Evolutionary conservation across 2,888 invertebrate species (phyloP).

Genomic region (Leptinotarsa juncta): DNA sequence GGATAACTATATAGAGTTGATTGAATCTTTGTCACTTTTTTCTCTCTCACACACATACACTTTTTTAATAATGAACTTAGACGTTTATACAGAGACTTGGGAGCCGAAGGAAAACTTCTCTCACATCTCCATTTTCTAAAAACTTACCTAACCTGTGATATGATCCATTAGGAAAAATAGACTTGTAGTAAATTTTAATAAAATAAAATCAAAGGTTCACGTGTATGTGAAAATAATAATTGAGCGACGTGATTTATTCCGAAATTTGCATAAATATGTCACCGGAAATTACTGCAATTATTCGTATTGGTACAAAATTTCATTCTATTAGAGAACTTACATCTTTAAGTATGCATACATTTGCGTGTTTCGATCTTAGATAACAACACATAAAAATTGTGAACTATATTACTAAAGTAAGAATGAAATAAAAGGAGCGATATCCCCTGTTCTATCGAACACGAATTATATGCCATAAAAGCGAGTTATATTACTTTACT

Average conservation of each 20-base stretch:
- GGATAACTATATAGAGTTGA: too few relatives aligned
- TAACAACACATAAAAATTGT: conserved; percentile 46
- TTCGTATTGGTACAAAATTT: conserved; percentile 41
- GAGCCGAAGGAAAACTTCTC: too few relatives aligned
- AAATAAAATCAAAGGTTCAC: too few relatives aligned
- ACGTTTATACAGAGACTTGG: too few relatives aligned
- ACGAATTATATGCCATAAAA: conserved; percentile 52
- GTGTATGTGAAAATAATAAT: not conserved
- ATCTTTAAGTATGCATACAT: conserved; percentile 38
- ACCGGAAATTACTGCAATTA: conserved; percentile 43
- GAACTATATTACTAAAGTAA: conserved; percentile 48
- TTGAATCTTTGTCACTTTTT: too few relatives aligned
- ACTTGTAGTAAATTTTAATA: too few relatives aligned
- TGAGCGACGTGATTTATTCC: not conserved
- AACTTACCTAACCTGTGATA: too few relatives aligned
- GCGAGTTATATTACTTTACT: conserved; percentile 48
- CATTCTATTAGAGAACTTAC: conserved; percentile 37
- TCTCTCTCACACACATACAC: too few relatives aligned
- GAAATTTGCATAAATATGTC: conserved; percentile 43
- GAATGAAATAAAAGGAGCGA: conserved; percentile 47
- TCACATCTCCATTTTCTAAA: too few relatives aligned
- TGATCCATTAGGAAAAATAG: too few relatives aligned
- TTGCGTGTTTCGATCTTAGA: conserved; percentile 48
- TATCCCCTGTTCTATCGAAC: conserved; percentile 46
- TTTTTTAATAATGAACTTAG: too few relatives aligned